Evolutionary conservation across 1,140 invertebrate genomes (phyloP).

Genomic region (Akabosia matsudoensis): DNA sequence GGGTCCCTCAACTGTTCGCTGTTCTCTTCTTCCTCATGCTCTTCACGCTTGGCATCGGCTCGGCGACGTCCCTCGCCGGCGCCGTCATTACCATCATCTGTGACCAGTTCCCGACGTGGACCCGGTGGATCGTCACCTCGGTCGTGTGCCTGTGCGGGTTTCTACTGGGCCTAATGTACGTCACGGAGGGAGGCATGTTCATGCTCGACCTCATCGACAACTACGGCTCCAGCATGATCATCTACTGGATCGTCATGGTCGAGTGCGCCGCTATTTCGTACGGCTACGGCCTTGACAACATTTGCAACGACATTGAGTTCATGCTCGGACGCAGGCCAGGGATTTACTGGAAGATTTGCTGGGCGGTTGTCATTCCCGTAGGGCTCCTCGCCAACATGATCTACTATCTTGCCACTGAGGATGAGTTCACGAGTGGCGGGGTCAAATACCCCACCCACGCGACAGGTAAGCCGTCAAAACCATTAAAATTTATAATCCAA

Average conservation of each 20-base stretch:
- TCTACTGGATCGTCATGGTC: neutral
- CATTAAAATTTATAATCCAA: neutral
- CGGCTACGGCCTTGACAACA: constrained; percentile 37
- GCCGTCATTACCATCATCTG: constrained; percentile 65
- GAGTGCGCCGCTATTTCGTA: constrained; percentile 25
- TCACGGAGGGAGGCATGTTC: constrained; percentile 58
- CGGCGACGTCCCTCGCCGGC: constrained; percentile 60
- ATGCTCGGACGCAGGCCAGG: constrained; percentile 36
- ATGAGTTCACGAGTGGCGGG: constrained; percentile 55
- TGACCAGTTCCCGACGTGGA: constrained; percentile 65
- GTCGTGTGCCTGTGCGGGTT: constrained; percentile 62
- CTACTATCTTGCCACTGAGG: constrained; percentile 58
- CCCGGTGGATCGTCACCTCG: constrained; percentile 60
- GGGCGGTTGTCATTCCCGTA: constrained; percentile 67
- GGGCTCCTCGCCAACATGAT: constrained; percentile 66
- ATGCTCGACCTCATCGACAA: constrained; percentile 25
- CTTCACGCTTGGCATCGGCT: constrained; percentile 55
- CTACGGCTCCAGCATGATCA: constrained; percentile 12
- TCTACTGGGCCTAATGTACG: constrained; percentile 66
- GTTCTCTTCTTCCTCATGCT: constrained; percentile 58
- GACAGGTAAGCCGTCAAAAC: constrained; percentile 21
- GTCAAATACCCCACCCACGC: constrained; percentile 36
- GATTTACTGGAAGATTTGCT: constrained; percentile 60
- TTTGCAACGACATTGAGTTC: constrained; percentile 41
- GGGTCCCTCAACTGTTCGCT: constrained; percentile 66